Percentiles rank a stretch among this genome's conserved stretches.
Conservation (phyloP, 2,888 invertebrate genomes). For the Nomada ferruginata region DNA sequence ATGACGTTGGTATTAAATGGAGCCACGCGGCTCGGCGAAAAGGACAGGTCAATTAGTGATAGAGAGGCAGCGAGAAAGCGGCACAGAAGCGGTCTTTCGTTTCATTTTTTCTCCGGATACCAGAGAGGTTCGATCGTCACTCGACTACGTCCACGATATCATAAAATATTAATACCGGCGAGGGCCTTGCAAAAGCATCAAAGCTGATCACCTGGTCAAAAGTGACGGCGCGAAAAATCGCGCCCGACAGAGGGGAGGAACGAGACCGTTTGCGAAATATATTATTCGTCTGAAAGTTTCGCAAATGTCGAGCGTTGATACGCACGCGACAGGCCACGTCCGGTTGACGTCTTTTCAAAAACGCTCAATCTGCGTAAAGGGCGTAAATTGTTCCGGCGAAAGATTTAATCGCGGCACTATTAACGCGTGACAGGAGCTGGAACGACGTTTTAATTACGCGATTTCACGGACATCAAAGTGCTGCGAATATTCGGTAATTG, state of each 20-base stretch:
- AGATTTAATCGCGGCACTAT: conserved; percentile 30
- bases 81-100: not conserved
- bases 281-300: conserved; percentile 39
- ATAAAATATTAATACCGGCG: conserved; percentile 63
- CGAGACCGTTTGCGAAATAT: conserved; percentile 42
- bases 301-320: conserved; percentile 1
- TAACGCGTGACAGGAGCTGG: not conserved
- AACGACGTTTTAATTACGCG: not conserved
- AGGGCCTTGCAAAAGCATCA: conserved; percentile 45
- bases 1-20: conserved; percentile 44
- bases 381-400: not conserved
- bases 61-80: conserved; percentile 5
- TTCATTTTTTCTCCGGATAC: conserved; percentile 32
- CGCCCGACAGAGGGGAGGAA: conserved; percentile 30
- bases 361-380: too few species aligned
- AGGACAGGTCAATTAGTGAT: conserved; percentile 58
- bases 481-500: not conserved
- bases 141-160: conserved; percentile 58
- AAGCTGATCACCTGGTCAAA: conserved; percentile 48
- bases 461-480: not conserved
- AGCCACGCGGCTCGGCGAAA: conserved; percentile 15
- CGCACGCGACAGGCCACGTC: not conserved
- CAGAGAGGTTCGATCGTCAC: conserved; percentile 18
- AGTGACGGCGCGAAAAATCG: conserved; percentile 53
- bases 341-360: conserved; percentile 16